Evolutionary conservation across 2,797 vertebrate genomes (phyloP), one percentile per base, ranked within the genome.

Genomic region (Pangasius djambal): DNA sequence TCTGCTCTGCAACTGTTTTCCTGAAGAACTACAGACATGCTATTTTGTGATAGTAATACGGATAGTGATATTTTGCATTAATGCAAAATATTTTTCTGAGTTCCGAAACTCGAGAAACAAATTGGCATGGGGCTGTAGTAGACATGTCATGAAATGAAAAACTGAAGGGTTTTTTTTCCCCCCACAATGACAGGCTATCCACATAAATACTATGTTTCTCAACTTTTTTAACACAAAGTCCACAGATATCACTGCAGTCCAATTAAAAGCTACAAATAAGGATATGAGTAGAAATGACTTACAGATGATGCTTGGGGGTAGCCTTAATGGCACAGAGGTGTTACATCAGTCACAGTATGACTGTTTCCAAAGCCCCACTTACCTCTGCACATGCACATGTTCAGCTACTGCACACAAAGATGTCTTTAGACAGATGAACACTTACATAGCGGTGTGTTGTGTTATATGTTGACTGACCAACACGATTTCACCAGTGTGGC

Each of bases 1-100:
- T 70, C 83, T 69, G 74, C 57, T 89, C 65, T 82, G 65, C 83
- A 61, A 78, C 59, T 44, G 31, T 69, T 85, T 75, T 95, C 95
- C 95, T 95, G 77, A 94, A 95, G 97, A 97, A 97, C 61, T 57
- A 77, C 96, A 96, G 96, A 97, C 97, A 97, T 96, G 97, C 97
- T 97, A 96, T 96, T 96, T 97, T 96, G 96, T 96, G 97, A 97
- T 96, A 97, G 98, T 81, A 81, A 81, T 37, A 59, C 98, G 97
- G 96, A 97, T 96, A 95, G 95, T 95, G 97, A 97, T 96, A 96
- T 97, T 97, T 97, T 98, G 97, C 96, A 96, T 96, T 95, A 96
- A 96, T 97, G 97, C 96, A 97, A 97, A 94, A 96, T 96, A 95
- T 96, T 97, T 96, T 96, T 96, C 96, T 96, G 96, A 97, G 95